phyloP scores from a whole-genome alignment of 2,888 invertebrate genomes.

The Lymantria dispar region DNA sequence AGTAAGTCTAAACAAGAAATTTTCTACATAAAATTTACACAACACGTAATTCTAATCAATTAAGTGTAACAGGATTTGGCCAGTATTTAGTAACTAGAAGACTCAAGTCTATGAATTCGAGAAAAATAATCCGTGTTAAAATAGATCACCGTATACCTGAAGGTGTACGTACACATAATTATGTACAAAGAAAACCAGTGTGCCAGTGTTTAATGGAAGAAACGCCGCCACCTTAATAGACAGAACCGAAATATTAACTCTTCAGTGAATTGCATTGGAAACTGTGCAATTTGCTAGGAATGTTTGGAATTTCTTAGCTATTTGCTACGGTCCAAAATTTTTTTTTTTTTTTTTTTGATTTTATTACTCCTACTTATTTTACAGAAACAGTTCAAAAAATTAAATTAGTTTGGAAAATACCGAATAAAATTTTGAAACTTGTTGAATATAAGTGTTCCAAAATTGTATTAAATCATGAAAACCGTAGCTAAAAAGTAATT shows the following conservation, averaged over 20 bases:
- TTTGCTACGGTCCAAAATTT: slow-evolving; percentile 28
- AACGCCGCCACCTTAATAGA: slow-evolving; percentile 76
- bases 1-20: not conserved
- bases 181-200: slow-evolving; percentile 66
- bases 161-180: slow-evolving; percentile 42
- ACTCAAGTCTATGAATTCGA: slow-evolving; percentile 25
- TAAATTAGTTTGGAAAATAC: too few species aligned
- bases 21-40: slow-evolving; percentile 17
- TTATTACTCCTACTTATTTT: slow-evolving; percentile 4
- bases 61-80: not conserved
- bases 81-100: slow-evolving; percentile 1
- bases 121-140: slow-evolving; percentile 45
- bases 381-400: not conserved
- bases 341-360: not conserved
- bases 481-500: slow-evolving; percentile 23
- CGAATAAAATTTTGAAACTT: not conserved
- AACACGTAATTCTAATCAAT: slow-evolving; percentile 9
- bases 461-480: slow-evolving; percentile 5
- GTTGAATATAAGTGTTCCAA: not conserved
- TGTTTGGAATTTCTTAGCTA: slow-evolving; percentile 22
- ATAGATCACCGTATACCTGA: slow-evolving; percentile 58
- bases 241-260: slow-evolving; percentile 55
- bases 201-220: slow-evolving; percentile 70
- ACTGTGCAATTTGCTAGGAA: slow-evolving; percentile 43
- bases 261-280: slow-evolving; percentile 53